These are phyloP conservation scores for Sandelia bainsii DNA, from an alignment of 2,797 vertebrate genomes.

Conservation along the genomic window DNA sequence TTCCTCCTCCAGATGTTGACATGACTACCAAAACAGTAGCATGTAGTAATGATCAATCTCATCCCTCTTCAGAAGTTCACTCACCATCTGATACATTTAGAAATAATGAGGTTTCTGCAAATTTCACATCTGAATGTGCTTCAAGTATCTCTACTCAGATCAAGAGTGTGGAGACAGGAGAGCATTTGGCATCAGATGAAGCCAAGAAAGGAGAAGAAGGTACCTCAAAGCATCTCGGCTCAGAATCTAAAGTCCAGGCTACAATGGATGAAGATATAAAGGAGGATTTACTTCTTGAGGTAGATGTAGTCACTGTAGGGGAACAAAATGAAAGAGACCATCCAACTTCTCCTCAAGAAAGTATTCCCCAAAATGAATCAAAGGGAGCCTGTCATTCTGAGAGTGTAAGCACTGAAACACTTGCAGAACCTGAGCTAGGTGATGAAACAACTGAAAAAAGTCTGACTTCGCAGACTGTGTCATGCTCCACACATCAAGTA, in stretches of 20 bases:
- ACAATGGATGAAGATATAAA: slow-evolving; percentile 77
- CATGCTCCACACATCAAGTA: slow-evolving; percentile 65
- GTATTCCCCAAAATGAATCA: slow-evolving; percentile 40
- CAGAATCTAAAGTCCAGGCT: slow-evolving; percentile 48
- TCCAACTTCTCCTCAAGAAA: slow-evolving; percentile 27
- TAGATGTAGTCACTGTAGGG: slow-evolving; percentile 83
- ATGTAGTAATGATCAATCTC: slow-evolving; percentile 4
- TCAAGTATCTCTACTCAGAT: slow-evolving; percentile 33
- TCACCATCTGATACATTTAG: slow-evolving; percentile 31
- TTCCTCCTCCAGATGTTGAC: slow-evolving; percentile 64
- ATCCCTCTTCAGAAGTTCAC: slow-evolving; percentile 15
- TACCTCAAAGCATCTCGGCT: slow-evolving; percentile 18
- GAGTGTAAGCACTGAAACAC: slow-evolving; percentile 9
- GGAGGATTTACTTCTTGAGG: slow-evolving; percentile 80
- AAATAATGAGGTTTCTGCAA: slow-evolving; percentile 2
- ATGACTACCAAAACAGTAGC: slow-evolving; percentile 29
- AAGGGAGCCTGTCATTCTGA: slow-evolving; percentile 17
- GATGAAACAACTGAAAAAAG: slow-evolving; percentile 41
- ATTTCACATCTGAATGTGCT: slow-evolving; percentile 28
- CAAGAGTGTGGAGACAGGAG: slow-evolving; percentile 30
- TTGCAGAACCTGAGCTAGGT: slow-evolving; percentile 7
- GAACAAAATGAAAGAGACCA: slow-evolving; percentile 73
- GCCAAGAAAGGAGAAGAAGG: slow-evolving; percentile 28
- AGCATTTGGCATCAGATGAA: slow-evolving; percentile 26
- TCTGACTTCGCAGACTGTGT: slow-evolving; percentile 63